Conservation (phyloP, 2,113 vertebrate genomes). For the Thomomys bottae region DNA sequence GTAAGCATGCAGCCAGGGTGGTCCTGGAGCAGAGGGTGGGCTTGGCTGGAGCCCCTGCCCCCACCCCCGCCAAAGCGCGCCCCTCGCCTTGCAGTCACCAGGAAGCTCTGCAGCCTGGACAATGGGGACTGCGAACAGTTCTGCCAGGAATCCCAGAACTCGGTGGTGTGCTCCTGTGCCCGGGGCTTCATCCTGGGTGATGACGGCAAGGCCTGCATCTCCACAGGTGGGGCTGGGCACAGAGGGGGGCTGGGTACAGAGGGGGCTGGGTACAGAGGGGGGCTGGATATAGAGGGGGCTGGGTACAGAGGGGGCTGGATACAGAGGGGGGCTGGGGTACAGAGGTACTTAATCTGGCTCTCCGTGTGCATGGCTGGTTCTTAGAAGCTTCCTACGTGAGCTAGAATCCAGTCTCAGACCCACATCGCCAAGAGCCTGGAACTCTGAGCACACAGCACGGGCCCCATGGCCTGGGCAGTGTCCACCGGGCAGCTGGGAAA, state of each 20-base stretch:
- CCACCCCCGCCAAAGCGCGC: neutral
- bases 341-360: neutral
- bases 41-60: too few relatives aligned
- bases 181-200: constrained; percentile 88
- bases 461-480: neutral
- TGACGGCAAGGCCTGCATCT: constrained; percentile 87
- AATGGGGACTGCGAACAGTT: constrained; percentile 95
- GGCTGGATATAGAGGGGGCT: too few relatives aligned
- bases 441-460: too few relatives aligned
- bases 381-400: rapidly evolving
- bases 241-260: neutral
- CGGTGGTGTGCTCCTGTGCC: constrained; percentile 89
- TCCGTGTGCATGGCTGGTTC: neutral
- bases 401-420: too few relatives aligned
- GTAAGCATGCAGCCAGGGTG: too few relatives aligned
- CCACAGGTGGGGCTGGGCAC: constrained; percentile 84
- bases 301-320: too few relatives aligned
- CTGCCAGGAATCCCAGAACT: constrained; percentile 83
- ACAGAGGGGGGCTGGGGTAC: neutral
- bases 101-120: constrained; percentile 89
- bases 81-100: constrained; percentile 82
- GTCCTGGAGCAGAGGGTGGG: too few relatives aligned
- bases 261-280: neutral
- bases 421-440: neutral
- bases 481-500: neutral